phyloP scores from a whole-genome alignment of 2,797 vertebrate species.

The Coranthus polyacanthus region DNA sequence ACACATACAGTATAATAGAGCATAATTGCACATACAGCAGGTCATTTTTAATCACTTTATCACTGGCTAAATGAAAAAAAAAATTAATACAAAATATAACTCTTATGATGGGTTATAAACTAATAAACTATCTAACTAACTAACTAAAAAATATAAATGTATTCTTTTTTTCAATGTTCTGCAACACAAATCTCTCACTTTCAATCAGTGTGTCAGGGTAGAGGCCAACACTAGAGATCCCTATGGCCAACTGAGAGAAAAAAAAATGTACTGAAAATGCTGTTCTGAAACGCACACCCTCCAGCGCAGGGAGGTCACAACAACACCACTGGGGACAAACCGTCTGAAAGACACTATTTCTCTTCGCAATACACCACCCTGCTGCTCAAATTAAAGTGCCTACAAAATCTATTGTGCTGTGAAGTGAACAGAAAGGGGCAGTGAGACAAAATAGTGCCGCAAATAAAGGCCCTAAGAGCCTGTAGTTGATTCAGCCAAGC shows the following conservation, averaged over 20 bases:
- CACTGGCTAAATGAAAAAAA: too few species aligned
- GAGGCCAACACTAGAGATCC: too few species aligned
- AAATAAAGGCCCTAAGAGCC: constrained; percentile 33
- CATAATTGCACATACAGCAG: too few species aligned
- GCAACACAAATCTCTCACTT: too few species aligned
- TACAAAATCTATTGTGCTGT: constrained; percentile 33
- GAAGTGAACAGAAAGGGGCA: constrained; percentile 39
- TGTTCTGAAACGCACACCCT: neutral
- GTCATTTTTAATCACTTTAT: too few species aligned
- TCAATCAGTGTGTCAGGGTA: too few species aligned
- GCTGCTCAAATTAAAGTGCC: constrained; percentile 38
- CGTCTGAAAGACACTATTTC: constrained; percentile 8
- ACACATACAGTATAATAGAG: neutral
- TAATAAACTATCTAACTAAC: too few species aligned
- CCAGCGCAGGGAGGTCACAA: constrained; percentile 19
- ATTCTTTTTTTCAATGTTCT: too few species aligned
- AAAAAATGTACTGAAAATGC: neutral
- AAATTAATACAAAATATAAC: too few species aligned
- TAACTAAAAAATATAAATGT: too few species aligned
- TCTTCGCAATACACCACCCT: constrained; percentile 8
- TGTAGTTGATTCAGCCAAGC: constrained; percentile 18
- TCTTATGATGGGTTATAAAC: too few species aligned
- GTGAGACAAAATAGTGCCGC: constrained; percentile 21
- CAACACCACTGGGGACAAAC: constrained; percentile 29
- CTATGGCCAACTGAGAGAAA: too few species aligned